A percentile compares a stretch with the other conserved stretches of the same genome.
phyloP scores from a whole-genome alignment of 2,888 invertebrate species.

The Stomorhina lunata region DNA sequence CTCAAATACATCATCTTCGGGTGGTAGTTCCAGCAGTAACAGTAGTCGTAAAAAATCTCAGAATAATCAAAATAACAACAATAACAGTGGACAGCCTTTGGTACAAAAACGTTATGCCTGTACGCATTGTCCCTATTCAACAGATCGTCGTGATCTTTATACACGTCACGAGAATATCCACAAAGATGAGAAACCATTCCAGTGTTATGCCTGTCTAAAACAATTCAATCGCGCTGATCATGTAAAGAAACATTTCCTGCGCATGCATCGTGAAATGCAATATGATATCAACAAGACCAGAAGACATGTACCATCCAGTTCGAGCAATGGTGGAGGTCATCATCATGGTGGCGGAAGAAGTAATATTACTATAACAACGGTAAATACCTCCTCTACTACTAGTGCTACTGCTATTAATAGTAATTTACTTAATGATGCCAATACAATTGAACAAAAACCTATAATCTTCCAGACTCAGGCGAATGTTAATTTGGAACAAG shows the following conservation, averaged over 20 bases:
- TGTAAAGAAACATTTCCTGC: slow-evolving; percentile 94
- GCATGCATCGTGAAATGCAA: slow-evolving; percentile 94
- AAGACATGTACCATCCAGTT: slow-evolving; percentile 79
- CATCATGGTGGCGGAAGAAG: slow-evolving; percentile 82
- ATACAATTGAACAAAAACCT: slow-evolving; percentile 73
- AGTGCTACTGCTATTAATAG: slow-evolving; percentile 40
- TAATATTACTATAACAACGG: slow-evolving; percentile 77
- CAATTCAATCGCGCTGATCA: slow-evolving; percentile 97
- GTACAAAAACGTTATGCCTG: slow-evolving; percentile 89
- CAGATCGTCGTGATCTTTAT: slow-evolving; percentile 93
- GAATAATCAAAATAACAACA: slow-evolving; percentile 66
- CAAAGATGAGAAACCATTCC: slow-evolving; percentile 95
- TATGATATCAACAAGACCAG: slow-evolving; percentile 92
- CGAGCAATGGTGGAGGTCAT: slow-evolving; percentile 77
- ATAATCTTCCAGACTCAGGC: slow-evolving; percentile 73
- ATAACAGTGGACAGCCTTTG: slow-evolving; percentile 75
- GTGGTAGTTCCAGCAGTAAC: slow-evolving; percentile 56
- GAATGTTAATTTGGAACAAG: slow-evolving; percentile 76
- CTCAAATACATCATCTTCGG: slow-evolving; percentile 69
- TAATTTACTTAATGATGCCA: slow-evolving; percentile 75
- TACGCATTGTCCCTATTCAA: slow-evolving; percentile 93
- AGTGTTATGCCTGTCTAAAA: slow-evolving; percentile 95
- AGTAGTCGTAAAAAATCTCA: slow-evolving; percentile 73
- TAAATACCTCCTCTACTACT: slow-evolving; percentile 60
- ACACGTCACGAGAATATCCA: slow-evolving; percentile 96